Evolutionary conservation across 1,140 invertebrate species (phyloP).

Genomic region (Tetramorium alpestre): DNA sequence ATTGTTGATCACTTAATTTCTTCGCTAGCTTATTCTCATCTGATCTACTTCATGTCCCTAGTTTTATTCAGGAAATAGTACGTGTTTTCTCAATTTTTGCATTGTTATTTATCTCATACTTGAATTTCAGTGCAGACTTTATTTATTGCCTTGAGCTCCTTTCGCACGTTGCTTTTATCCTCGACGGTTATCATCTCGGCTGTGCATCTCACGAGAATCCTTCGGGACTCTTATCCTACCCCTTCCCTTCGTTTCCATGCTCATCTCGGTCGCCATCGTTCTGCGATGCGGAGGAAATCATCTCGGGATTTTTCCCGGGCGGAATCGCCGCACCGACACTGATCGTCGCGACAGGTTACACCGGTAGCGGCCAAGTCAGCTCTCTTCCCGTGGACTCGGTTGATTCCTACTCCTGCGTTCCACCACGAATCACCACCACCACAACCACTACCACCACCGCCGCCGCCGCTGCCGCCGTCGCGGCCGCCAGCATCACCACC

Average conservation of each 20-base stretch:
- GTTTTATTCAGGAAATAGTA: not conserved
- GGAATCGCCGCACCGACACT: slow-evolving; percentile 32
- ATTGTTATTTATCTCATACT: not conserved
- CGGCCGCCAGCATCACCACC: slow-evolving; percentile 61
- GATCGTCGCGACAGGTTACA: slow-evolving; percentile 70
- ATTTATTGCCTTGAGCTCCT: not conserved
- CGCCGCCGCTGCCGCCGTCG: slow-evolving; percentile 14
- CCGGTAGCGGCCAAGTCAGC: slow-evolving; percentile 56
- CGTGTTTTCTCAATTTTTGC: not conserved
- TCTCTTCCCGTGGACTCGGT: slow-evolving; percentile 41
- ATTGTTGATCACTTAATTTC: not conserved
- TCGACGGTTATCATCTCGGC: not conserved
- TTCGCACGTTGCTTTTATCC: not conserved
- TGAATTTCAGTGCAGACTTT: not conserved
- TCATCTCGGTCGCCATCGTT: slow-evolving; percentile 8
- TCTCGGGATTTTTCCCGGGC: slow-evolving; percentile 26
- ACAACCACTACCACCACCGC: slow-evolving; percentile 30
- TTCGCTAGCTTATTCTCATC: too few species aligned
- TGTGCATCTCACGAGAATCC: not conserved
- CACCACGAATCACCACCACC: slow-evolving; percentile 13
- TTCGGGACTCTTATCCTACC: not conserved
- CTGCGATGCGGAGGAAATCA: slow-evolving; percentile 26
- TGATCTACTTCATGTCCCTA: not conserved
- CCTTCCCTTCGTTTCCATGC: not conserved
- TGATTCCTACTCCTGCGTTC: slow-evolving; percentile 74